These are phyloP conservation scores for Morinoia aosen DNA, from an alignment of 2,888 invertebrate species.

Conservation along the genomic window DNA sequence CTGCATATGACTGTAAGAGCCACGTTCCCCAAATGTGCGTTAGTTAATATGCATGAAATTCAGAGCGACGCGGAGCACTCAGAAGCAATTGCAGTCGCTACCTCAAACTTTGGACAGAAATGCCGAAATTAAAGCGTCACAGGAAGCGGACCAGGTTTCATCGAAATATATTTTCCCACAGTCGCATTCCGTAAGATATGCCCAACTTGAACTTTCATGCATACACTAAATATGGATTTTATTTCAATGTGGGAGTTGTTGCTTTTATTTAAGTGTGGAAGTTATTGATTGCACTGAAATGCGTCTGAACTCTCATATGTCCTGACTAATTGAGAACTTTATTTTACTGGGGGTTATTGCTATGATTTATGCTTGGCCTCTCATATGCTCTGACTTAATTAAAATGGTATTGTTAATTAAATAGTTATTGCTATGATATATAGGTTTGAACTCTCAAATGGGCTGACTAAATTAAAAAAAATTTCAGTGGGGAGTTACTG, in stretches of 20 bases:
- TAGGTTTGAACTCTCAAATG: neutral
- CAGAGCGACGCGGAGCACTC: neutral
- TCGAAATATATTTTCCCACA: neutral
- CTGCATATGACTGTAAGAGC: neutral
- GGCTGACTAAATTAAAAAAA: neutral
- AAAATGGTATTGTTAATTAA: no score
- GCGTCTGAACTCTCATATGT: no score
- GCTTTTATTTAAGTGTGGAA: no score
- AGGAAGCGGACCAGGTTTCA: neutral
- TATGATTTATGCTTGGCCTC: no score
- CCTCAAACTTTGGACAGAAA: neutral
- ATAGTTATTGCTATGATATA: neutral
- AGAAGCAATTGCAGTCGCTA: neutral
- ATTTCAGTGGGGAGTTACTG: neutral
- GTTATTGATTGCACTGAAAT: no score
- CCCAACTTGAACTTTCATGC: no score
- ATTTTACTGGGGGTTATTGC: no score
- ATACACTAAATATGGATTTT: no score
- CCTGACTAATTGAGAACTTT: no score
- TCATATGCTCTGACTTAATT: no score
- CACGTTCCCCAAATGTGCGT: neutral
- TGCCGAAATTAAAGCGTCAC: neutral
- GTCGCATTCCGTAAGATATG: neutral
- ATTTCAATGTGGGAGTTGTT: no score
- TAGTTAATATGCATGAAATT: conserved; percentile 12